phyloP scores from a whole-genome alignment of 2,797 vertebrate genomes.

The Acanthurus leucopareius region DNA sequence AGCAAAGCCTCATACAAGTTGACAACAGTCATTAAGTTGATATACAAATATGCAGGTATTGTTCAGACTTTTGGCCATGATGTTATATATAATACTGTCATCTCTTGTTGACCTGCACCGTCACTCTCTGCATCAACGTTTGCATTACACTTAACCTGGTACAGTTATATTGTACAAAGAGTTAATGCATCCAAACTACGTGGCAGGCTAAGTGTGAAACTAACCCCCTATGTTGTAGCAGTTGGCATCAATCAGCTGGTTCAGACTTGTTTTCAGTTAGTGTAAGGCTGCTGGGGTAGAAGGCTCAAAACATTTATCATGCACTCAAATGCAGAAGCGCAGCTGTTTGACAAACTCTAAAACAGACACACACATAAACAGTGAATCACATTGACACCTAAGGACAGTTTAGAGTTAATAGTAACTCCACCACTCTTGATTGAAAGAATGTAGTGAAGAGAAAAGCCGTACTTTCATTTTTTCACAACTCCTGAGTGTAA shows the following conservation, averaged over 20 bases:
- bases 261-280: not conserved
- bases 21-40: too few species aligned
- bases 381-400: not conserved
- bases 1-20: too few species aligned
- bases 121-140: not conserved
- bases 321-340: not conserved
- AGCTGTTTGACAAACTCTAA: not conserved
- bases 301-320: not conserved
- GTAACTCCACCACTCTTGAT: conserved; percentile 7
- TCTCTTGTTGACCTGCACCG: not conserved
- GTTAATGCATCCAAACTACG: not conserved
- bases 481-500: conserved; percentile 21
- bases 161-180: too few species aligned
- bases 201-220: not conserved
- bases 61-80: not conserved
- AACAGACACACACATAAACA: not conserved
- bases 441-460: conserved; percentile 12
- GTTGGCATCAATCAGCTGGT: not conserved
- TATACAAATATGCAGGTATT: not conserved
- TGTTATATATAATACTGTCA: not conserved
- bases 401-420: not conserved
- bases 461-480: conserved; percentile 9
- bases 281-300: not conserved
- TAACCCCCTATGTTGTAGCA: not conserved
- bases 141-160: not conserved